A percentile compares a stretch with the other conserved stretches of the same genome.
These are phyloP conservation scores for Oncopodura yosiiana DNA, from an alignment of 1,140 invertebrate genomes.

Conservation along the genomic window DNA sequence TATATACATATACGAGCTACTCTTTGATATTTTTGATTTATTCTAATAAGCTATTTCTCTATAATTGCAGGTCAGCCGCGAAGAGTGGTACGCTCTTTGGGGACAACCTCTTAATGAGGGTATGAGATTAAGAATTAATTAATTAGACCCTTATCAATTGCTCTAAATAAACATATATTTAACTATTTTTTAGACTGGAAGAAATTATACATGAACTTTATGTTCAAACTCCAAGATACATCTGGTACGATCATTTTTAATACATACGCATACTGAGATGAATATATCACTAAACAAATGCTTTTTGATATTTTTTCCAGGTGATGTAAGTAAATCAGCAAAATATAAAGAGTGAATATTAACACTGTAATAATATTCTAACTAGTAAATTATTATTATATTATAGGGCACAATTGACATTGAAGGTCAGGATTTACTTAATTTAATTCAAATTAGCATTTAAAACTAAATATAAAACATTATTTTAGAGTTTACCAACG, in stretches of 20 bases:
- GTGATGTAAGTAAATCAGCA: too few relatives aligned
- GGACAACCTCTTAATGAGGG: constrained; percentile 64
- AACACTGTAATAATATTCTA: too few relatives aligned
- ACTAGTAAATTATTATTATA: neutral
- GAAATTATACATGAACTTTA: constrained; percentile 65
- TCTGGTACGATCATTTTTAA: too few relatives aligned
- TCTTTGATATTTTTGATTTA: neutral
- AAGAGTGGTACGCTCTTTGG: constrained; percentile 81
- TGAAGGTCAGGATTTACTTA: neutral
- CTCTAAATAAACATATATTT: too few relatives aligned
- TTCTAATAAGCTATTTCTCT: constrained; percentile 17
- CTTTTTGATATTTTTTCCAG: too few relatives aligned
- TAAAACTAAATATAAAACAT: too few relatives aligned
- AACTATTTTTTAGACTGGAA: too few relatives aligned
- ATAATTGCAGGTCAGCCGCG: constrained; percentile 44
- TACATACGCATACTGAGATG: too few relatives aligned
- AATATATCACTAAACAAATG: too few relatives aligned
- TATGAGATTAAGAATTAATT: too few relatives aligned
- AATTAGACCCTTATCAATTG: too few relatives aligned
- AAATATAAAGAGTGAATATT: too few relatives aligned
- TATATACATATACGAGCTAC: constrained; percentile 38
- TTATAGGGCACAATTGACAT: neutral
- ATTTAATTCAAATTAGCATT: constrained; percentile 59
- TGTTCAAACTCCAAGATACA: constrained; percentile 75
- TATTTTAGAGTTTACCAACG: constrained; percentile 65